phyloP scores from a whole-genome alignment of 1,140 invertebrate genomes.

The Hycleus phaleratus region DNA sequence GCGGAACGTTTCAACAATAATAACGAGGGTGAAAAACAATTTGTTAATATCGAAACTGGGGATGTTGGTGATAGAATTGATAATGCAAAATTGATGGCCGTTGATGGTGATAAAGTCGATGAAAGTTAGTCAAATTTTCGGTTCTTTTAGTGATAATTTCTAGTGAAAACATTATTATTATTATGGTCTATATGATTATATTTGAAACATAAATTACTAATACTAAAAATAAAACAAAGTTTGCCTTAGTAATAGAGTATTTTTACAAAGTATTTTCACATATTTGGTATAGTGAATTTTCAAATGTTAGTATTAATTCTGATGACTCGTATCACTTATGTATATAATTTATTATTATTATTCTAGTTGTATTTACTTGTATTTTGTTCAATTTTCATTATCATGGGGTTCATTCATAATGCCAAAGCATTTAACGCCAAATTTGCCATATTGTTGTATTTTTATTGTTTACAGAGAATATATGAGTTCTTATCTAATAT shows the following conservation, averaged over 20 bases:
- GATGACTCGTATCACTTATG: slow-evolving; percentile 14
- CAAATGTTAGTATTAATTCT: slow-evolving; percentile 26
- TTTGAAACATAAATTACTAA: background rate
- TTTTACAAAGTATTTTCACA: slow-evolving; percentile 41
- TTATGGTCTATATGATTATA: background rate
- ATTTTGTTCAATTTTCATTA: slow-evolving; percentile 21
- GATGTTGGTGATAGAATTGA: slow-evolving; percentile 35
- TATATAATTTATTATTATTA: background rate
- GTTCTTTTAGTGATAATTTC: slow-evolving; percentile 35
- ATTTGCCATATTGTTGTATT: slow-evolving; percentile 41
- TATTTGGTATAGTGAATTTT: slow-evolving; percentile 20
- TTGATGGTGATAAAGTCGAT: slow-evolving; percentile 7
- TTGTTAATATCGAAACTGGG: slow-evolving; percentile 49
- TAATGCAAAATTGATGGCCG: slow-evolving; percentile 7
- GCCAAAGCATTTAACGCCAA: slow-evolving; percentile 44
- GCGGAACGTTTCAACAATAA: slow-evolving; percentile 34
- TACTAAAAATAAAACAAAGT: slow-evolving; percentile 25
- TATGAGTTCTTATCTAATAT: too few relatives aligned
- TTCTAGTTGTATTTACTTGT: slow-evolving; percentile 3
- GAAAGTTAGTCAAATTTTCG: slow-evolving; percentile 31
- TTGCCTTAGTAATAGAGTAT: slow-evolving; percentile 39
- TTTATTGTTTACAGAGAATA: slow-evolving; percentile 34
- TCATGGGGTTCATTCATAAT: slow-evolving; percentile 31
- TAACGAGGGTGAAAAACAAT: slow-evolving; percentile 44
- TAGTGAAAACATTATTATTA: background rate